Conservation (phyloP, 2,797 vertebrate species). For the Hoplostethus mediterraneus region DNA sequence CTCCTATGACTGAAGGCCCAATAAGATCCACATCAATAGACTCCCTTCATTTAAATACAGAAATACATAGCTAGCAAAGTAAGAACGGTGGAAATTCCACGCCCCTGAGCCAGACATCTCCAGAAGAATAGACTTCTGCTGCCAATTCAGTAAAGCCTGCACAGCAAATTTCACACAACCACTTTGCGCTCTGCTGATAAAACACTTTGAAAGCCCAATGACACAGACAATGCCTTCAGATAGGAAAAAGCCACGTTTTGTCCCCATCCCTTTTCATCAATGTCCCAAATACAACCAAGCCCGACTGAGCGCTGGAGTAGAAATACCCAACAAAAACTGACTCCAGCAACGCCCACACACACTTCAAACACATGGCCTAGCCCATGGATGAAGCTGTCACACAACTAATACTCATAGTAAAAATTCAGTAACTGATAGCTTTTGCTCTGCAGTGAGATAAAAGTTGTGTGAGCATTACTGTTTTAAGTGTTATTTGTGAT, state of each 20-base stretch:
- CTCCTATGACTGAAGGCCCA: slow-evolving; percentile 57
- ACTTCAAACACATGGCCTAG: slow-evolving; percentile 39
- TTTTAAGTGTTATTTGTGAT: slow-evolving; percentile 47
- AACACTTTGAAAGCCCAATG: slow-evolving; percentile 78
- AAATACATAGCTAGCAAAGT: slow-evolving; percentile 63
- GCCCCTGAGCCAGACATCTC: slow-evolving; percentile 73
- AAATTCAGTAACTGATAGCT: slow-evolving; percentile 16
- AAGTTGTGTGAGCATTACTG: slow-evolving; percentile 24
- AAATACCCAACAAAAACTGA: slow-evolving; percentile 52
- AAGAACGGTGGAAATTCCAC: slow-evolving; percentile 58
- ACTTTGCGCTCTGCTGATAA: slow-evolving; percentile 80
- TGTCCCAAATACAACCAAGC: slow-evolving; percentile 69
- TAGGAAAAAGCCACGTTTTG: slow-evolving; percentile 68
- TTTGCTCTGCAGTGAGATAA: slow-evolving; percentile 32
- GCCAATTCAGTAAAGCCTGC: slow-evolving; percentile 75
- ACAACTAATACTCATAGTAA: slow-evolving; percentile 8
- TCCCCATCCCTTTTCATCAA: slow-evolving; percentile 72
- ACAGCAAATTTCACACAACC: slow-evolving; percentile 79
- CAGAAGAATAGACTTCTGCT: slow-evolving; percentile 74
- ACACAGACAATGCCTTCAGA: slow-evolving; percentile 79
- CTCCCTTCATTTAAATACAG: slow-evolving; percentile 71
- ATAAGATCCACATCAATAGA: slow-evolving; percentile 74
- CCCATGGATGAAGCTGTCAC: slow-evolving; percentile 6
- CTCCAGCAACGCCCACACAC: slow-evolving; percentile 37
- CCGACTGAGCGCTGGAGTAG: slow-evolving; percentile 45